Base-by-base conservation (phyloP, 2,113 vertebrate genomes). In the Dipodomys ordii region DNA sequence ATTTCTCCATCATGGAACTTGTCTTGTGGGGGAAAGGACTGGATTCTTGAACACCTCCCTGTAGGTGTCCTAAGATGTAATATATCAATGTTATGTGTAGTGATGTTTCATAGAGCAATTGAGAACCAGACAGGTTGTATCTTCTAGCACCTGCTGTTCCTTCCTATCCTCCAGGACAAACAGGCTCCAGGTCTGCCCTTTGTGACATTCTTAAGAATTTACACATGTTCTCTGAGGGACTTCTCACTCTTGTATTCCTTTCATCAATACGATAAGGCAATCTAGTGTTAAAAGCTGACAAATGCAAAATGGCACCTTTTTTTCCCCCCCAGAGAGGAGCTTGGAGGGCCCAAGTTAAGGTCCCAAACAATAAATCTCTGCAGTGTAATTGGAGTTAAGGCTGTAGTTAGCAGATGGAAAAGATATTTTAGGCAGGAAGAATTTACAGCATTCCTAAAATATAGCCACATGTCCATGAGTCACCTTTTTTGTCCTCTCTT, bases 371-470 rank as follows among this genome's bases (percentile, higher is more conserved):
- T 93, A 94, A 71, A 88, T 93, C 92, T 96, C 82, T 57, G 39
- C 79, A 73, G 76, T 91, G 71, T 80, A 94, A 92, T 0, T 93
- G 82, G 88, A 96, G 62, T 94, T 94, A 91, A 96, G 94, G 91
- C 72, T 91, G 60, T 93, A 91, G 94, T 94, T 92, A 81, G 93
- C 95, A 97, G 96, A 97, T 95, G 93, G 96, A 91, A 89, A 94
- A 95, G 90, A 83, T 97, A 95, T 96, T 97, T 97, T 94, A 88
- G 85, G 93, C 49, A 90, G 82, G 53, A 96, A 39, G 74, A 96
- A 94, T 97, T 93, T 94, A 73, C 79, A 68, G 82, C 87, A 68
- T 89, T 96, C 93, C 87, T 92, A 94, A 94, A 97, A 97, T 94
- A 97, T 35, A 96, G 88, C 71, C 88, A 96, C 92, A 94, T 96